Evolutionary conservation across 2,888 invertebrate genomes (phyloP), one percentile per base, ranked within the genome.

Genomic region (Hedya salicella): DNA sequence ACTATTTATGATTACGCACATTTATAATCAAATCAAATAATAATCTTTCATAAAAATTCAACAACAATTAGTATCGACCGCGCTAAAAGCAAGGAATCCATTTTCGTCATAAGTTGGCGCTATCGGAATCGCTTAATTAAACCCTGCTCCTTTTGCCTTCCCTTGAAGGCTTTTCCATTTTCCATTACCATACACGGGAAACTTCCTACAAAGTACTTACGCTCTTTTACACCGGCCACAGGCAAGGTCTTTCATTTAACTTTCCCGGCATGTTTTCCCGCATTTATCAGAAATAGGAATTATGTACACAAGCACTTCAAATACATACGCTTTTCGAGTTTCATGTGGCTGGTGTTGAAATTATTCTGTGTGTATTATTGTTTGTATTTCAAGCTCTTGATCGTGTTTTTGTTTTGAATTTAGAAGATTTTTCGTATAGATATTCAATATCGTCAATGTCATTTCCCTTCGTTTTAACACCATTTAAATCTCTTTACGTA

Each of bases 91-190:
- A 25, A 17, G 30, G n/a, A 63, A 64, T 48, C 30, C 21, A 21
- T 30, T 49, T 40, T 19, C 54, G 19, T 16, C 19, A 21, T 42
- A 62, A 53, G 14, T 49, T 49, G 1, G 36, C 19, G 14, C 5
- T 49, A 64, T 57, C 21, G 63, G 49, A 57, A 62, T 13, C 14
- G 40, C 50, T 64, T 63, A 57, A 64, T 64, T 64, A 64, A 56
- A 49, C 39, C 25, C 14, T 42, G 16, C 54, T 40, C 40, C 21
- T 54, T 19, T n/a, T 14, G 54, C 21, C 11, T 42, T 30, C 42
- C 21, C 39, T 21, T 19, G 36, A 36, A 44, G 50, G 54, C 25
- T 44, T 59, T 62, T 44, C 25, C 36, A 53, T 62, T 62, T 54
- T 40, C 54, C 19, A 44, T 52, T 16, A 14, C 21, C 40, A 30